Conservation (phyloP, 2,888 invertebrate genomes). For the Globia sparganii region DNA sequence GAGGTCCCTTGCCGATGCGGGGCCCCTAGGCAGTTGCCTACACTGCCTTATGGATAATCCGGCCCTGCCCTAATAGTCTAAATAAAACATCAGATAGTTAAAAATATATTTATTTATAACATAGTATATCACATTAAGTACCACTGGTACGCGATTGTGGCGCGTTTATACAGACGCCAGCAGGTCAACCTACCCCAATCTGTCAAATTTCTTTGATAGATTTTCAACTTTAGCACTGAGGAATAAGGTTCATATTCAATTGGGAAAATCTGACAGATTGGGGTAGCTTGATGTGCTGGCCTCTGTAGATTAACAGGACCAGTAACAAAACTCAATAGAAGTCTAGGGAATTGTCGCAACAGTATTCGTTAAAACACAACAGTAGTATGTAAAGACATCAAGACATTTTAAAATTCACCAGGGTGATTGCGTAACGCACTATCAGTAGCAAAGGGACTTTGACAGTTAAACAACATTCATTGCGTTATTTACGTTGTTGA, state of each 20-base stretch:
- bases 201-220: no score
- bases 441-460: background rate
- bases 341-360: slow-evolving; percentile 10
- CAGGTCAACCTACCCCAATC: no score
- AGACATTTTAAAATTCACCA: no score
- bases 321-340: slow-evolving; percentile 21
- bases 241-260: no score
- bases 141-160: slow-evolving; percentile 36
- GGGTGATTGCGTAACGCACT: background rate
- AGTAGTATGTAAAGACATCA: background rate
- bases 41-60: no score
- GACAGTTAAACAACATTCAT: background rate
- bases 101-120: slow-evolving; percentile 60
- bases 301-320: slow-evolving; percentile 41
- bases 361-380: background rate
- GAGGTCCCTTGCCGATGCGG: no score
- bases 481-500: background rate
- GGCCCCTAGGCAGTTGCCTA: no score
- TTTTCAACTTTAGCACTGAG: no score
- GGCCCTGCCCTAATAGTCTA: background rate
- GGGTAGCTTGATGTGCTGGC: no score
- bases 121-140: slow-evolving; percentile 63
- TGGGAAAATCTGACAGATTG: no score
- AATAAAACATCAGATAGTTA: slow-evolving; percentile 8
- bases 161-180: slow-evolving; percentile 53